A percentile compares a stretch with the other conserved stretches of the same genome.
phyloP scores from a whole-genome alignment of 2,888 invertebrate species.

The Agrochola lota region DNA sequence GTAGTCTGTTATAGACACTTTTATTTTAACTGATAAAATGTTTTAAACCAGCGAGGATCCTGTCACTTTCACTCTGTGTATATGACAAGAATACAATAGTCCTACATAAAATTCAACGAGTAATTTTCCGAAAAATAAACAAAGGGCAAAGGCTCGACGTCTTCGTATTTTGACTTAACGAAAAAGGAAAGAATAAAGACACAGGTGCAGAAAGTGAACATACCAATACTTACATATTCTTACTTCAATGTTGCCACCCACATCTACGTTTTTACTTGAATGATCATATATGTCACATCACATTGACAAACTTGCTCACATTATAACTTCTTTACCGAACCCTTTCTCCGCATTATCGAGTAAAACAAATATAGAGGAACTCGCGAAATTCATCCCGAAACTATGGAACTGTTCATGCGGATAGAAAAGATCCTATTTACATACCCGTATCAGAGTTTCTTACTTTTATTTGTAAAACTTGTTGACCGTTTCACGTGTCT shows the following conservation, averaged over 20 bases:
- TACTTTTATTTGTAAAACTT: conserved; percentile 21
- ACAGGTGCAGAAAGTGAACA: background rate
- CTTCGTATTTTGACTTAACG: no score
- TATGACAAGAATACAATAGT: background rate
- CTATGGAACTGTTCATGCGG: conserved; percentile 46
- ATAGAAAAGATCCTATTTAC: conserved; percentile 27
- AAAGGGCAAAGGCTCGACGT: no score
- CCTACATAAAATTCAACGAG: background rate
- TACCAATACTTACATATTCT: background rate
- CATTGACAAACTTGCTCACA: conserved; percentile 13
- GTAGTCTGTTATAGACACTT: no score
- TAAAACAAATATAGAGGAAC: conserved; percentile 30
- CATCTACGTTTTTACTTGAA: conserved; percentile 33
- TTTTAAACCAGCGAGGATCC: background rate
- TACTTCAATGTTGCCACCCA: background rate
- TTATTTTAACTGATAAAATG: background rate
- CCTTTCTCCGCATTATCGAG: conserved; percentile 46
- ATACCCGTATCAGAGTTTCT: conserved; percentile 28
- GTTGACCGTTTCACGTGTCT: background rate
- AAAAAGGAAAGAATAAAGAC: background rate
- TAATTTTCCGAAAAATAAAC: no score
- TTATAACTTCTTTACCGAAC: conserved; percentile 12
- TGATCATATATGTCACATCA: conserved; percentile 17
- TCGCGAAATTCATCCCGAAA: conserved; percentile 31
- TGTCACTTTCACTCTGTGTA: background rate